These are phyloP conservation scores for Dipodomys spectabilis DNA, from an alignment of 2,113 vertebrate genomes.

Conservation along the genomic window DNA sequence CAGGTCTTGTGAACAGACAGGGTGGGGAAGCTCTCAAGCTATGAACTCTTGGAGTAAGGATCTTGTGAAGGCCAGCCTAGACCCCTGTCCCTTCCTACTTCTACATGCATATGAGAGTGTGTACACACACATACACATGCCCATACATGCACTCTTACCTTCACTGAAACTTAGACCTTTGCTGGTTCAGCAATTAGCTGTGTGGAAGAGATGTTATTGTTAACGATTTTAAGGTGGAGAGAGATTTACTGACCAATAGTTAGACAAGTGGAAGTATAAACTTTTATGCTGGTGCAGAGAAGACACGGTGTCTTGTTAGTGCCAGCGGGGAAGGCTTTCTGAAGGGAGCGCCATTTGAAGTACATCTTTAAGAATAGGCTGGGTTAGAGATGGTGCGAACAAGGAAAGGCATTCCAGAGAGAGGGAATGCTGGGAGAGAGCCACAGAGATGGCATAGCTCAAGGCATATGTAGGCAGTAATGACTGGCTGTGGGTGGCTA, in stretches of 20 bases:
- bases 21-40: neutral
- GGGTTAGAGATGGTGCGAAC: neutral
- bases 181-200: neutral
- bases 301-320: neutral
- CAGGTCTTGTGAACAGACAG: neutral
- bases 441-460: neutral
- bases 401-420: neutral
- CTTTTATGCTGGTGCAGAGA: neutral
- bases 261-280: neutral
- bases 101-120: neutral
- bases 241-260: slow-evolving; percentile 6
- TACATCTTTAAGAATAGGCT: neutral
- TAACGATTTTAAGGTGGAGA: neutral
- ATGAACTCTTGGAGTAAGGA: neutral
- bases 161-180: slow-evolving; percentile 1
- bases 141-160: neutral
- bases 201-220: slow-evolving; percentile 19
- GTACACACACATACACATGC: neutral
- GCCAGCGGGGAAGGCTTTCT: slow-evolving; percentile 15
- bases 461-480: neutral
- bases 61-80: neutral
- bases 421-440: neutral
- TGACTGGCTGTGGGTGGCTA: neutral
- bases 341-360: neutral
- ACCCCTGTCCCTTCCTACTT: neutral